Conservation (phyloP, 2,888 invertebrate genomes). For the Ophion costatus region DNA sequence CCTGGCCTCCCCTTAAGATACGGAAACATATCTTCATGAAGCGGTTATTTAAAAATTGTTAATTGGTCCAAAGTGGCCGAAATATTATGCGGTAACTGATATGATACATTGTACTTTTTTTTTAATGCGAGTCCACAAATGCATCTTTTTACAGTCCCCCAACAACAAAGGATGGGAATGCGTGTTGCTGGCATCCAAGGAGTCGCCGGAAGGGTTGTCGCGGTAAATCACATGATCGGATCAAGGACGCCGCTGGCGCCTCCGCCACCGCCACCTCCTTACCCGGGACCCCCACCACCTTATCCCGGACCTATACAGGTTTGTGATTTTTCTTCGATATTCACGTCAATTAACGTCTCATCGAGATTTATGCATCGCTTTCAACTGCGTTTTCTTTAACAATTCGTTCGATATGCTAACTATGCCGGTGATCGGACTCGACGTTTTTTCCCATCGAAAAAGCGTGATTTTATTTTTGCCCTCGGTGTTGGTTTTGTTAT, state of each 20-base stretch:
- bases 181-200: constrained; percentile 80
- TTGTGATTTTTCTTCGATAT: constrained; percentile 66
- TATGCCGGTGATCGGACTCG: constrained; percentile 27
- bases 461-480: constrained; percentile 34
- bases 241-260: constrained; percentile 82
- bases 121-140: not conserved
- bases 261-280: constrained; percentile 89
- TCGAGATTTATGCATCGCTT: constrained; percentile 83
- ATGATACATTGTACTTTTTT: not conserved
- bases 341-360: constrained; percentile 58
- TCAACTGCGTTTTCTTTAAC: constrained; percentile 73
- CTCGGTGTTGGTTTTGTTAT: constrained; percentile 59
- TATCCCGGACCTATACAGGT: constrained; percentile 86
- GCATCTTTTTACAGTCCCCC: constrained; percentile 68
- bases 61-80: not conserved
- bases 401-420: constrained; percentile 67
- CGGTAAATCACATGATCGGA: constrained; percentile 81
- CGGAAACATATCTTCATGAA: not conserved
- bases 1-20: too few relatives aligned
- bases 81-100: not conserved
- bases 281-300: constrained; percentile 89
- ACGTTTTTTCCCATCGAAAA: constrained; percentile 15
- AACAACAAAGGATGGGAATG: constrained; percentile 80
- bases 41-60: not conserved
- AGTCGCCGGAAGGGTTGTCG: constrained; percentile 82